phyloP scores from a whole-genome alignment of 1,140 invertebrate species.

The Ridgeia piscesae region DNA sequence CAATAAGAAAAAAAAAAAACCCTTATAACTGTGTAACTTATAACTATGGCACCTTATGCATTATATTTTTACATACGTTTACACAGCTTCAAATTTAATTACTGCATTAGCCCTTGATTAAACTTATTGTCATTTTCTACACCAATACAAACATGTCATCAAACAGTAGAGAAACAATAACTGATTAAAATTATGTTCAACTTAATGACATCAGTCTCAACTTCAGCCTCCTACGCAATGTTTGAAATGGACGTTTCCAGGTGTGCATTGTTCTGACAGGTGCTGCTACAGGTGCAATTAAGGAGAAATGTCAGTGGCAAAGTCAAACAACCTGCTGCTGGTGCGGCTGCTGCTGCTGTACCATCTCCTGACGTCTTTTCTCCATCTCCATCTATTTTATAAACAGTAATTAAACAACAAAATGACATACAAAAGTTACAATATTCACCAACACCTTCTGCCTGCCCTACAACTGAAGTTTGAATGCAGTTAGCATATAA shows the following conservation, averaged over 20 bases:
- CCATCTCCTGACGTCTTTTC: not conserved
- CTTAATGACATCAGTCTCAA: not conserved
- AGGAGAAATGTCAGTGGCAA: not conserved
- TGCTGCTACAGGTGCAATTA: not conserved
- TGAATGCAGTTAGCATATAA: not conserved
- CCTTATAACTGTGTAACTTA: too few species aligned
- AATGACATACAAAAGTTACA: not conserved
- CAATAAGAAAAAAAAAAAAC: too few species aligned
- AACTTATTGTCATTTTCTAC: not conserved
- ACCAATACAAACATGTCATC: not conserved
- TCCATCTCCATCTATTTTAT: not conserved
- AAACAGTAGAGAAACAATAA: not conserved
- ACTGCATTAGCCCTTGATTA: too few species aligned
- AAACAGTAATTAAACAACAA: not conserved
- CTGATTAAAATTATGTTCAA: not conserved
- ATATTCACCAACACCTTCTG: not conserved
- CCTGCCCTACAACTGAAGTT: not conserved
- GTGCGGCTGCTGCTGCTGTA: not conserved
- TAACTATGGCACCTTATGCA: too few species aligned
- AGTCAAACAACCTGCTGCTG: not conserved
- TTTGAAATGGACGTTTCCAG: not conserved
- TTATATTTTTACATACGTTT: too few species aligned
- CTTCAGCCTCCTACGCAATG: not conserved
- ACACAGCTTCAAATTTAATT: too few species aligned
- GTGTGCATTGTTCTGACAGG: not conserved